These are phyloP conservation scores for Eristalis arbustorum DNA, from an alignment of 2,888 invertebrate genomes.

Conservation along the genomic window DNA sequence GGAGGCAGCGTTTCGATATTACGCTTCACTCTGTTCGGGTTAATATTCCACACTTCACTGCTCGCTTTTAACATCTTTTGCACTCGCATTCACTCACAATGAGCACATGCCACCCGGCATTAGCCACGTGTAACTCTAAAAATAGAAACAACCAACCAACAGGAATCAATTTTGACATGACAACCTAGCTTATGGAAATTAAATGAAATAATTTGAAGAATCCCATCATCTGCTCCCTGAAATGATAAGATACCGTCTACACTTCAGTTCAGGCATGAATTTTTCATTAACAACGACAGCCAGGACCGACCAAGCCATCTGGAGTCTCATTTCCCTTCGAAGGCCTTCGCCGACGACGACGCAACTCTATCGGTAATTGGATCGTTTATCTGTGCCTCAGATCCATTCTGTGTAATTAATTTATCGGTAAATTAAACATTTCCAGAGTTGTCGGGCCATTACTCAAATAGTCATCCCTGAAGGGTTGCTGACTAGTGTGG, in stretches of 20 bases:
- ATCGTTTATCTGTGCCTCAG: neutral
- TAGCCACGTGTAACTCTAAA: neutral
- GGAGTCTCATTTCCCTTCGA: neutral
- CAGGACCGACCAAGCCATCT: neutral
- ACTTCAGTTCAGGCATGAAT: neutral
- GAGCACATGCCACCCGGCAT: neutral
- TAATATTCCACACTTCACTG: no score
- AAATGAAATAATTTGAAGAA: neutral
- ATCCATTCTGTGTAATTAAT: neutral
- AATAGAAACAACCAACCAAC: neutral
- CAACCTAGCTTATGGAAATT: neutral
- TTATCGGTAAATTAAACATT: neutral
- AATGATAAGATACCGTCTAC: neutral
- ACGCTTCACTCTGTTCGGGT: no score
- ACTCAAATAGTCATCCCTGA: no score
- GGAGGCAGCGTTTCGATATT: no score
- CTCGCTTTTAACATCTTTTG: no score
- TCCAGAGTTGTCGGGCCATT: neutral
- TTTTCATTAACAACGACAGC: neutral
- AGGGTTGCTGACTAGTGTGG: neutral
- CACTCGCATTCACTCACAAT: neutral
- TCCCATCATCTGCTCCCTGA: neutral
- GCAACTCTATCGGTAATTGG: neutral
- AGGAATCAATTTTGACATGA: neutral
- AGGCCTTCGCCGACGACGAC: neutral